Conservation (phyloP, 2,888 invertebrate genomes). For the Cheilosia soror region DNA sequence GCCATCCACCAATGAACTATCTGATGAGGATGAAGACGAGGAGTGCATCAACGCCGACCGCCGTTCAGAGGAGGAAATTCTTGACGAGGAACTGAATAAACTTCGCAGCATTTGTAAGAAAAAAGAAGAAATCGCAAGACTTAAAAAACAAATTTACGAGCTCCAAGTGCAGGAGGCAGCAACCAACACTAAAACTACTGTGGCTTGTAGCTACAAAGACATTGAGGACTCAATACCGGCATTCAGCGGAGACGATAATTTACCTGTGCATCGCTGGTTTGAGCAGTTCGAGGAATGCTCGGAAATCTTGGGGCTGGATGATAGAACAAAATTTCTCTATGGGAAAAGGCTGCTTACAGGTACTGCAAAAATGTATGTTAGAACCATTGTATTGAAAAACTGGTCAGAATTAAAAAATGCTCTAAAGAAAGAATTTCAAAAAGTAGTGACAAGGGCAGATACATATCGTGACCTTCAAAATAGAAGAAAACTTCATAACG, state of each 20-base stretch:
- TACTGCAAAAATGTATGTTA: constrained; percentile 15
- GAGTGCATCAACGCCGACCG: no score
- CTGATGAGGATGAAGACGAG: no score
- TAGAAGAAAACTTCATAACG: constrained; percentile 9
- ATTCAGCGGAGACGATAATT: constrained; percentile 2
- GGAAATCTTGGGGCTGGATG: neutral
- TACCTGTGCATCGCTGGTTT: neutral
- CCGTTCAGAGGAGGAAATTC: neutral
- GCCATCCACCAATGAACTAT: no score
- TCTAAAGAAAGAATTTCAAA: constrained; percentile 6
- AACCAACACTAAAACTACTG: neutral
- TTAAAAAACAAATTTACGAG: neutral
- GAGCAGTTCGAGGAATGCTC: constrained; percentile 21
- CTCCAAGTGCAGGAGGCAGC: neutral
- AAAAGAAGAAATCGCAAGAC: no score
- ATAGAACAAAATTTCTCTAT: constrained; percentile 1
- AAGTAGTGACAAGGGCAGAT: constrained; percentile 1
- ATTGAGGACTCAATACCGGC: neutral
- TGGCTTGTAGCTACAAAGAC: neutral
- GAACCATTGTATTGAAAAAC: neutral
- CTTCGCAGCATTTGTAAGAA: neutral
- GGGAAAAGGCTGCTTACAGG: constrained; percentile 3
- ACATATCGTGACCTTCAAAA: neutral
- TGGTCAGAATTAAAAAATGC: constrained; percentile 11
- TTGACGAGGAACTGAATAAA: neutral